Evolutionary conservation across 2,888 invertebrate genomes (phyloP).

Genomic region (Dicranocentrus wangi): DNA sequence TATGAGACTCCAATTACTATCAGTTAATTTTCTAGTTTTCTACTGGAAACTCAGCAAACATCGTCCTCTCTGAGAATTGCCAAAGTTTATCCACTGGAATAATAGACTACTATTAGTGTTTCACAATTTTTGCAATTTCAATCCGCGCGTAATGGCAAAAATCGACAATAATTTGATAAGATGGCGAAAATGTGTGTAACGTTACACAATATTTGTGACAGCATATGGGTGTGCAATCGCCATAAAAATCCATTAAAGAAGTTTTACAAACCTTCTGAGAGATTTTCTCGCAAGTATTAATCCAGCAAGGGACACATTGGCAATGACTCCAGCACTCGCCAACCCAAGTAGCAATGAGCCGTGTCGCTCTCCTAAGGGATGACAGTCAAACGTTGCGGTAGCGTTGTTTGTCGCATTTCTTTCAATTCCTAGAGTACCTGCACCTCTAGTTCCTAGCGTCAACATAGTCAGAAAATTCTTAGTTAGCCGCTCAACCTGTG

Average conservation of each 20-base stretch:
- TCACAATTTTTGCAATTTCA: background rate
- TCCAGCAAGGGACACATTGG: conserved; percentile 87
- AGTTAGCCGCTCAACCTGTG: conserved; percentile 36
- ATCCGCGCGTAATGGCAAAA: background rate
- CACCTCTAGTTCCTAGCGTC: conserved; percentile 63
- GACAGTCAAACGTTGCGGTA: conserved; percentile 81
- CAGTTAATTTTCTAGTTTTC: no score
- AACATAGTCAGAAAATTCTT: conserved; percentile 61
- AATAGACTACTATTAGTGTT: background rate
- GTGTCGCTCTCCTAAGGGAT: conserved; percentile 85
- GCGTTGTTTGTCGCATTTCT: conserved; percentile 71
- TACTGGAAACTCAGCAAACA: no score
- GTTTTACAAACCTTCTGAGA: conserved; percentile 81
- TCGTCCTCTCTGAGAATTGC: no score
- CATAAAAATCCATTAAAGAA: conserved; percentile 60
- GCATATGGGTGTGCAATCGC: conserved; percentile 37
- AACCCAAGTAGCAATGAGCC: conserved; percentile 77
- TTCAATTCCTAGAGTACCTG: conserved; percentile 66
- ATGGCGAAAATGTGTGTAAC: background rate
- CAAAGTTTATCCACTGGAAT: conserved; percentile 10
- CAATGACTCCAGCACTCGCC: conserved; percentile 77
- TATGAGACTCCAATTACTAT: no score
- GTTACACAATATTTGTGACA: conserved; percentile 11
- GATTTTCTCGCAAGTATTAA: conserved; percentile 87
- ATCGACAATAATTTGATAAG: conserved; percentile 9